phyloP scores from a whole-genome alignment of 2,113 vertebrate genomes.

The Sarotherodon lohbergeri region DNA sequence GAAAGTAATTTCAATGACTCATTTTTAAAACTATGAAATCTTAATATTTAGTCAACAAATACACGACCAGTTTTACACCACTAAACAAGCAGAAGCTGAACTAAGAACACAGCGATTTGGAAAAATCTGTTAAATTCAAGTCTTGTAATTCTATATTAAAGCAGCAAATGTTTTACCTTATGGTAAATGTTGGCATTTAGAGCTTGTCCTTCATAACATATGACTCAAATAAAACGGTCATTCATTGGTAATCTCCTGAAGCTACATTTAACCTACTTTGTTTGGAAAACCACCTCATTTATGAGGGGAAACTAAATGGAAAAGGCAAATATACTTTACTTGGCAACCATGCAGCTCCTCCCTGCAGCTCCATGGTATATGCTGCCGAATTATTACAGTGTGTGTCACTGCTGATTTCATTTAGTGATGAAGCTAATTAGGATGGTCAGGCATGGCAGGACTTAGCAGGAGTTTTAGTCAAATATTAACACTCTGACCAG shows the following conservation, averaged over 20 bases:
- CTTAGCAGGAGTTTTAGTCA: conserved; percentile 30
- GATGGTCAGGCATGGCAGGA: conserved; percentile 15
- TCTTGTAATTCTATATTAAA: background rate
- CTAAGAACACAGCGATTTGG: background rate
- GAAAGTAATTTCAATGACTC: background rate
- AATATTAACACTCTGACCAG: conserved; percentile 18
- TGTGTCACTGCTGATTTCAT: conserved; percentile 20
- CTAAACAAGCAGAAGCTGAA: background rate
- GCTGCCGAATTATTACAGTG: background rate
- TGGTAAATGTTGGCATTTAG: background rate
- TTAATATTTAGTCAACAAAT: background rate
- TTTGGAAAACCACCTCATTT: background rate
- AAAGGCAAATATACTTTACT: background rate
- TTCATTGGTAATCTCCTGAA: background rate
- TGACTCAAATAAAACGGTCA: background rate
- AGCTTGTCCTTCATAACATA: background rate
- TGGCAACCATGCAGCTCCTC: background rate
- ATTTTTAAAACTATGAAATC: background rate
- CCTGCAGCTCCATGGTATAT: background rate
- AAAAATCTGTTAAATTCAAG: background rate
- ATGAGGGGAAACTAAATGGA: background rate
- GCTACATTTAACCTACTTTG: background rate
- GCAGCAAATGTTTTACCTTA: background rate
- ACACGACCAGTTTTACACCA: background rate
- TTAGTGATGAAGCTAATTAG: conserved; percentile 17